Base-by-base conservation (phyloP, 2,888 invertebrate genomes). In the Anarsia innoxiella region DNA sequence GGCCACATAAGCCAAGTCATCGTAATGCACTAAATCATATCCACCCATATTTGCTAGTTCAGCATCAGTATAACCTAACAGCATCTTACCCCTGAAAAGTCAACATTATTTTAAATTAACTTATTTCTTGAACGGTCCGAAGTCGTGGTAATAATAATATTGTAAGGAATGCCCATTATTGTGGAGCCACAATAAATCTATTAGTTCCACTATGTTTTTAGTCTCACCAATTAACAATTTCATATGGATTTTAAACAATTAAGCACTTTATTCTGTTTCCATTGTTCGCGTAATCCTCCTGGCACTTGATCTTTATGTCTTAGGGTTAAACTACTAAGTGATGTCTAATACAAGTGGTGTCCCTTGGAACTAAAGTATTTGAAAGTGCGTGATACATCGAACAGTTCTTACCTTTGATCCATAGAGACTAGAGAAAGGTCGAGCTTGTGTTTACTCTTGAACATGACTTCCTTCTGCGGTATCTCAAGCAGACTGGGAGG, bases 371-470 rank as follows among this genome's bases (percentile, higher is more conserved):
- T n/a, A n/a, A n/a, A n/a, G n/a, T n/a, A n/a, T n/a, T n/a, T n/a
- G n/a, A n/a, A n/a, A n/a, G n/a, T n/a, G n/a, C n/a, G n/a, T n/a
- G n/a, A n/a, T n/a, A n/a, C n/a, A n/a, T n/a, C n/a, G n/a, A n/a
- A n/a, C n/a, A n/a, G n/a, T 3, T n/a, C 59, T 66, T 64, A 94
- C 92, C 94, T 90, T 86, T 95, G 96, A 86, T 99, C 99, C 96
- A 99, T 97, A 28, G 97, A 97, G 53, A 98, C 94, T 49, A 98
- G 89, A 44, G 95, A 93, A 40, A 99, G 89, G 80, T 99, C 99
- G 59, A 99, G 88, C 72, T 98, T 97, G 87, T 99, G 99, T 86
- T 99, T 99, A 73, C 97, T 97, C 83, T 99, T 99, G 87, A 99
- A 97, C 93, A 99, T 98, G 56, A 98, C 95, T 83, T 99, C 99